These are phyloP conservation scores for Andrena praecox DNA, from an alignment of 2,888 invertebrate species.

Conservation along the genomic window DNA sequence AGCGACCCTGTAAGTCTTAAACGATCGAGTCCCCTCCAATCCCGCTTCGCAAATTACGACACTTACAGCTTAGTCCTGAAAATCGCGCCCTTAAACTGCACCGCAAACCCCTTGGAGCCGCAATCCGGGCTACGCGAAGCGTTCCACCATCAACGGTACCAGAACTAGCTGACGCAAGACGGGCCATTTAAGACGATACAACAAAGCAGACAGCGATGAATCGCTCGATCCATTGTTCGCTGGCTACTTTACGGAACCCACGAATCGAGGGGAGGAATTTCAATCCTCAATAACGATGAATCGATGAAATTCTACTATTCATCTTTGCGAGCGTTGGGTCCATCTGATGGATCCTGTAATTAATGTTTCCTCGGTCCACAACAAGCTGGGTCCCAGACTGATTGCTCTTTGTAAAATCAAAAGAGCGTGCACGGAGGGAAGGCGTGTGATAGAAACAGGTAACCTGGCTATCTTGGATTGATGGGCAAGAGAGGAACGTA, in stretches of 20 bases:
- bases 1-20: slow-evolving; percentile 2
- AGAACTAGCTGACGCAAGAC: slow-evolving; percentile 1
- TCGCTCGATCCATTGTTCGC: slow-evolving; percentile 12
- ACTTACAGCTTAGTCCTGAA: slow-evolving; percentile 35
- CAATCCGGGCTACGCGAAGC: slow-evolving; percentile 21
- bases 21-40: slow-evolving; percentile 32
- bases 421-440: not conserved
- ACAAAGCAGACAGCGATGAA: slow-evolving; percentile 12
- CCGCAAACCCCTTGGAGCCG: not conserved
- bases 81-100: slow-evolving; percentile 31
- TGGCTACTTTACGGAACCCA: not conserved
- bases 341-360: slow-evolving; percentile 10
- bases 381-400: not conserved
- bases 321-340: not conserved
- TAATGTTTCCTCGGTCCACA: not conserved
- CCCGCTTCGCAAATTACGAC: slow-evolving; percentile 40
- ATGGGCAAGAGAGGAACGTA: not conserved
- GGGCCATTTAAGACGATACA: slow-evolving; percentile 34
- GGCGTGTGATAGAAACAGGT: not conserved
- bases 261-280: not conserved
- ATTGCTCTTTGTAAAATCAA: not conserved
- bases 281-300: not conserved
- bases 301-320: slow-evolving; percentile 14
- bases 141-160: slow-evolving; percentile 2
- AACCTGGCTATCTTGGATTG: not conserved